Percentiles rank a stretch among this genome's conserved stretches.
Evolutionary conservation across 1,140 invertebrate species (phyloP).

Genomic region (Lepidotrigona ventralis): DNA sequence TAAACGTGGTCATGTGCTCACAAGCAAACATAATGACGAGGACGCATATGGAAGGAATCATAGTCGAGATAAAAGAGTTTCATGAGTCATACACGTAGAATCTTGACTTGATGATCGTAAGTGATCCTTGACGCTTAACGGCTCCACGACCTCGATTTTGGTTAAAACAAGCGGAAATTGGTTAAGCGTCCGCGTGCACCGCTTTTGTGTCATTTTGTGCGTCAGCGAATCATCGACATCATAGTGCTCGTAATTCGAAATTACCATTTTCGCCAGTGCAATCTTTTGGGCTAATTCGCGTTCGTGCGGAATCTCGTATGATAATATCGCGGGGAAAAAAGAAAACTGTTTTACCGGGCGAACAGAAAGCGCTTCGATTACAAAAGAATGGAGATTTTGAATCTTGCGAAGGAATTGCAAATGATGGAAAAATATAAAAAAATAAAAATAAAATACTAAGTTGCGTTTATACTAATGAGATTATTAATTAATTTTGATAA

Average conservation of each 20-base stretch:
- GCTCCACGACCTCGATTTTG: conserved; percentile 74
- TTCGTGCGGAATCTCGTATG: neutral
- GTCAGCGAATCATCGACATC: conserved; percentile 13
- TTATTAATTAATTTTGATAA: neutral
- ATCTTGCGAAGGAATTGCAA: too few relatives aligned
- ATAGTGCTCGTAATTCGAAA: conserved; percentile 9
- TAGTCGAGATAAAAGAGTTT: conserved; percentile 40
- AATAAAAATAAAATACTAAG: neutral
- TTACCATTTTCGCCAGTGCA: conserved; percentile 1
- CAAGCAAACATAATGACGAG: neutral
- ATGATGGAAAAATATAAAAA: neutral
- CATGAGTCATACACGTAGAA: conserved; percentile 45
- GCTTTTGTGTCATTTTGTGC: conserved; percentile 10
- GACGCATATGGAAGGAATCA: conserved; percentile 26
- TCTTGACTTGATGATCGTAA: conserved; percentile 47
- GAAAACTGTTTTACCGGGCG: neutral
- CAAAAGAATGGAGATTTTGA: neutral
- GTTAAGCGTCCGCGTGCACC: conserved; percentile 50
- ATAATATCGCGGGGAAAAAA: neutral
- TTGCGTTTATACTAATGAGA: neutral
- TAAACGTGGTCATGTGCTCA: neutral
- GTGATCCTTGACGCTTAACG: conserved; percentile 70
- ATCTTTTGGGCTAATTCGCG: neutral
- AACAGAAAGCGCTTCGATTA: neutral
- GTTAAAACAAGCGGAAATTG: conserved; percentile 69